Evolutionary conservation across 2,113 vertebrate species (phyloP), one percentile per base, ranked within the genome.

Genomic region (Meleagris gallopavo): DNA sequence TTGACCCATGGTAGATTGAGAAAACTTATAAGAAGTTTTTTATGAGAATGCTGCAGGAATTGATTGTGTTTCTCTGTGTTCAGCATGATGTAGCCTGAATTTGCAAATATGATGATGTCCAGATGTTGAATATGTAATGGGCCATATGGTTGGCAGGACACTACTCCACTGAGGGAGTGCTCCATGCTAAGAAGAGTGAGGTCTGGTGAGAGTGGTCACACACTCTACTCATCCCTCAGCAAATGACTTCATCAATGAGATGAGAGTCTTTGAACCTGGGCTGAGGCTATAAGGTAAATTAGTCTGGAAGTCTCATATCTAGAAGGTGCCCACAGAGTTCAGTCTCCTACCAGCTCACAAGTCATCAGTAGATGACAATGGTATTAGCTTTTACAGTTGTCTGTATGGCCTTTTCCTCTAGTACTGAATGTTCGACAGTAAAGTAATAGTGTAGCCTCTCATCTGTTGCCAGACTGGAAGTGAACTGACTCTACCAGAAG

Each of bases 41-140:
- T 48, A 29, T 17, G 10, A 48, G 6, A 1, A 1, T 70, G 10
- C 7, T 66, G 0, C 2, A 11, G 45, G 2, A 17, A 48, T 2
- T n/a, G 27, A 7, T 29, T 21, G 9, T 62, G 22, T 80, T 86
- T 66, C 50, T 25, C 14, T 55, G 50, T 22, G 19, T 55, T 54
- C 48, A 41, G 36, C 29, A 54, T 54, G 36, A 40, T 8, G 29
- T 22, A 10, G 29, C 48, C 21, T 73, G 34, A 50, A 10, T 57
- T 34, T 58, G 30, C 80, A 32, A 52, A 13, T 10, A 6, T 29
- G 40, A 13, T 70, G 67, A 18, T 6, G 43, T 85, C 16, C 62
- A 48, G 54, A 40, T 77, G 3, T 32, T 55, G 43, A 55, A 15
- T 34, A n/a, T 10, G 3, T 22, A 5, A 18, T 6, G 83, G 72